A percentile compares a stretch with the other conserved stretches of the same genome.
Conservation (phyloP, 2,113 vertebrate genomes). For the Electrona antarctica region DNA sequence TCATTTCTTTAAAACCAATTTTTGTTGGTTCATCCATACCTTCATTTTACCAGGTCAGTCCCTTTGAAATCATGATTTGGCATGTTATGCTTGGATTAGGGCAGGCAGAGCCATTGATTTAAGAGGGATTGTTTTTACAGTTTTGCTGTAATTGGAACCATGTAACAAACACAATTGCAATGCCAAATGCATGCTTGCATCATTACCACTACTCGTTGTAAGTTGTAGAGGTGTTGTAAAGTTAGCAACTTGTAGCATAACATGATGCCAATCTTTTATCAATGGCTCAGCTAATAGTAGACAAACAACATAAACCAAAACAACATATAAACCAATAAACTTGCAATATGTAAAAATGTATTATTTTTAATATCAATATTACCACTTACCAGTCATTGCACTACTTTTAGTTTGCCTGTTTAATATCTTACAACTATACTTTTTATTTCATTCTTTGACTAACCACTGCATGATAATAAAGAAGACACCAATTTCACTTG, state of each 20-base stretch:
- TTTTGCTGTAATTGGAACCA: too few species aligned
- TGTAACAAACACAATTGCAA: too few species aligned
- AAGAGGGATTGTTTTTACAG: conserved; percentile 12
- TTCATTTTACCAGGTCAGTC: conserved; percentile 60
- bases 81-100: conserved; percentile 30
- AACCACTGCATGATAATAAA: background rate
- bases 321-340: background rate
- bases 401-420: background rate
- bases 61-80: conserved; percentile 43
- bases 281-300: conserved; percentile 41
- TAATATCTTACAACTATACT: background rate
- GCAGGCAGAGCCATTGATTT: conserved; percentile 45
- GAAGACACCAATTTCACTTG: background rate
- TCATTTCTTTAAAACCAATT: conserved; percentile 10
- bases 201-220: too few species aligned
- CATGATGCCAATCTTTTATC: conserved; percentile 36
- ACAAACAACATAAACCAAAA: background rate
- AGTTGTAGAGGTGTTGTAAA: too few species aligned
- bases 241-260: background rate
- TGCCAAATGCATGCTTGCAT: too few species aligned
- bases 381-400: background rate
- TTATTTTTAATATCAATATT: background rate
- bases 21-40: conserved; percentile 30
- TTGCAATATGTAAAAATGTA: background rate
- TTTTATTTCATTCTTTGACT: background rate